Evolutionary conservation across 1,140 invertebrate genomes (phyloP), one percentile per base, ranked within the genome.

Genomic region (Leucophenga varia): DNA sequence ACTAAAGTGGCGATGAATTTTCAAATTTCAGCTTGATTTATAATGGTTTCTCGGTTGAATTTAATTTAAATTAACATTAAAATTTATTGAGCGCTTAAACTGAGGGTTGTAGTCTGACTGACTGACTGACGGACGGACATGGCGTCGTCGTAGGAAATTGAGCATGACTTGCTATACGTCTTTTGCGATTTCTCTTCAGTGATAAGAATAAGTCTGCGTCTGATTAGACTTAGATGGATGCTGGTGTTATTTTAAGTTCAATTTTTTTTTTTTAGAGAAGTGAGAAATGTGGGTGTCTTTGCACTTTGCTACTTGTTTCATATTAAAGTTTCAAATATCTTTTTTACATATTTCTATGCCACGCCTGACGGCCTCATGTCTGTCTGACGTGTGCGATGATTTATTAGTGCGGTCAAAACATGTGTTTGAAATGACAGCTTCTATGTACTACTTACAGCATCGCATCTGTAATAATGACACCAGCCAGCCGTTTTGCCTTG

Each of bases 371-470:
- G n/a, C n/a, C n/a, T n/a, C n/a, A n/a, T n/a, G n/a, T n/a, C n/a
- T n/a, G n/a, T n/a, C n/a, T n/a, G n/a, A n/a, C n/a, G n/a, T n/a
- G 63, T 52, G 46, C 49, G 64, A 72, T 72, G 68, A 72, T 72
- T 72, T 72, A 72, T 71, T 65, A 55, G 43, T 38, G 61, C 59
- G 68, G 68, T 72, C 68, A 72, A 72, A 72, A 72, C 68, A 72
- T 72, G 68, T 72, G 68, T 72, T 72, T 54, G 68, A 72, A 72
- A 50, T 72, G 68, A 72, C 68, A 72, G 68, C 68, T n/a, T n/a
- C n/a, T n/a, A n/a, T n/a, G n/a, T n/a, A n/a, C n/a, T 65, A 63
- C 68, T 72, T 68, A 64, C 68, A 54, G 68, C 60, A n/a, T n/a
- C n/a, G n/a, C n/a, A 71, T 71, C 64, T 70, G 56, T 60, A 63